Evolutionary conservation across 2,797 vertebrate species (phyloP).

Genomic region (Scolopax bukidnonensis): DNA sequence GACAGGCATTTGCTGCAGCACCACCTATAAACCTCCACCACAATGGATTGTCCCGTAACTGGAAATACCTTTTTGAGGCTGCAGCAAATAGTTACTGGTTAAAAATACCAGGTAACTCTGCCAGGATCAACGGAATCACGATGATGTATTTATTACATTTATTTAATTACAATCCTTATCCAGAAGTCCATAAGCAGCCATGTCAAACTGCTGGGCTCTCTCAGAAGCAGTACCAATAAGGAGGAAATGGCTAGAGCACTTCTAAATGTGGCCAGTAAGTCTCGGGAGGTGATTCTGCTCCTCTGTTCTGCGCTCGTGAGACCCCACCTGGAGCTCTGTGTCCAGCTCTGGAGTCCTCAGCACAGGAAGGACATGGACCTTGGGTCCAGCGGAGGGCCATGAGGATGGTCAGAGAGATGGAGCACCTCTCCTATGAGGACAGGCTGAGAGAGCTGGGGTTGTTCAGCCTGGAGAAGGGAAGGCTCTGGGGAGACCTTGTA

Average conservation of each 20-base stretch:
- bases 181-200: neutral
- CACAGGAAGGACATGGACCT: too few species aligned
- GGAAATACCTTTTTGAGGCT: neutral
- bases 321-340: too few species aligned
- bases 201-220: neutral
- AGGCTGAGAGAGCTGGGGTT: too few species aligned
- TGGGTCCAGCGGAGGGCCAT: too few species aligned
- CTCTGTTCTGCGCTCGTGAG: too few species aligned
- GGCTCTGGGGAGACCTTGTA: too few species aligned
- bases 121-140: neutral
- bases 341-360: too few species aligned
- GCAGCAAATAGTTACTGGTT: neutral
- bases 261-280: neutral
- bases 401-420: too few species aligned
- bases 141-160: neutral
- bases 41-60: neutral
- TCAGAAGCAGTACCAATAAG: neutral
- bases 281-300: too few species aligned
- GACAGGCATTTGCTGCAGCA: neutral
- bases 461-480: too few species aligned
- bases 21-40: neutral
- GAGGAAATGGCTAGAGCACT: neutral
- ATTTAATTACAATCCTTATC: neutral
- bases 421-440: too few species aligned
- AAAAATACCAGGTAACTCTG: neutral